Base-by-base conservation (phyloP, 2,113 vertebrate genomes). In the Otus sunia region DNA sequence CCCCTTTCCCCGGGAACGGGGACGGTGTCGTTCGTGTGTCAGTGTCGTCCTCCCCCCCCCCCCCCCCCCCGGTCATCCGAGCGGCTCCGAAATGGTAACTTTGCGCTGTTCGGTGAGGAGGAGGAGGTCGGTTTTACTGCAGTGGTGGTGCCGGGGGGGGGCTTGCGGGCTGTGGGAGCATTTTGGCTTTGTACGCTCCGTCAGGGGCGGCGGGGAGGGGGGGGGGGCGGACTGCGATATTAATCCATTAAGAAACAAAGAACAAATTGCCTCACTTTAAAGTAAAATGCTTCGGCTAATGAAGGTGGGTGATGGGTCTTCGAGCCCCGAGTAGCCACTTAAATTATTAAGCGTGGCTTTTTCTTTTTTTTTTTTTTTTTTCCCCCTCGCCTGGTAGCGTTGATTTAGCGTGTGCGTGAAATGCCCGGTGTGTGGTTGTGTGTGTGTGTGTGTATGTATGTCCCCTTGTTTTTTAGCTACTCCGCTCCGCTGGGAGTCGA, bases 211-310 rank as follows among this genome's bases (percentile, higher is more conserved):
- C 41, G 41, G 41, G 41, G 41, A 43, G 41, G 73, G 41, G 84
- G 87, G 94, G 91, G 94, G 79, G 73, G 86, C 11, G 34, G 27
- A 59, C 78, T 83, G 94, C 73, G 86, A 96, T 92, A 82, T 96
- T 88, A 94, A 90, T 97, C 96, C 96, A 90, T 96, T 96, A 95
- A 94, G 96, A 98, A 94, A 98, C 97, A 98, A 97, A 97, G 97
- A 98, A 94, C 93, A 97, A 96, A 95, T 95, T 96, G 97, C 96
- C 82, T 92, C 80, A 97, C 97, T 98, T 97, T 91, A 95, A 97
- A 98, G 94, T 97, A 74, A 97, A 97, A 91, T 66, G 95, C 94
- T 91, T 82, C 5, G 68, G 76, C 87, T 94, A 67, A 89, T 74
- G 96, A 94, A 97, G 97, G 96, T 95, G 95, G 97, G 94, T 95